Evolutionary conservation across 2,113 vertebrate genomes (phyloP).

Genomic region (Clarias magur): DNA sequence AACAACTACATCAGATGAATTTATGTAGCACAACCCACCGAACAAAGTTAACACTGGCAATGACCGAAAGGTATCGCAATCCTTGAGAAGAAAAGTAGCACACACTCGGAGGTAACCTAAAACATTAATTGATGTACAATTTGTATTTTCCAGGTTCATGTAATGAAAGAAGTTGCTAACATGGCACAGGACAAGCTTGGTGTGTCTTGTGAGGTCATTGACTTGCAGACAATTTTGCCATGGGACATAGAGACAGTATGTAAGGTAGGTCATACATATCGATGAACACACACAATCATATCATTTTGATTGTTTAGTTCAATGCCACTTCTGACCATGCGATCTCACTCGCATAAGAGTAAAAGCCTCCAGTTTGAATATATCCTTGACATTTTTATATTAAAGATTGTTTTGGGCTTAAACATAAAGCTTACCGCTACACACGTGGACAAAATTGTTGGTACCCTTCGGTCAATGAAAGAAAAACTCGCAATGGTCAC

Average conservation of each 20-base stretch:
- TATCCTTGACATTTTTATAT: too few relatives aligned
- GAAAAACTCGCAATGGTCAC: too few relatives aligned
- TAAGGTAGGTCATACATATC: constrained; percentile 76
- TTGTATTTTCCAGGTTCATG: constrained; percentile 82
- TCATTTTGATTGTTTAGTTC: background rate
- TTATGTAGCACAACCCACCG: too few relatives aligned
- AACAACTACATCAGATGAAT: too few relatives aligned
- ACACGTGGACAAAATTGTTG: too few relatives aligned
- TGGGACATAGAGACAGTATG: constrained; percentile 94
- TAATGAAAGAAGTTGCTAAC: constrained; percentile 87
- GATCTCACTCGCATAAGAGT: background rate
- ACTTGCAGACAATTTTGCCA: constrained; percentile 91
- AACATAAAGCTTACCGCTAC: background rate
- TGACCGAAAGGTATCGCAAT: too few relatives aligned
- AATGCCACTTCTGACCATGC: background rate
- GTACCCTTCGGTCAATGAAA: too few relatives aligned
- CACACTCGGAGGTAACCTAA: too few relatives aligned
- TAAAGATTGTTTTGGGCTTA: background rate
- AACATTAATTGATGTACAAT: background rate
- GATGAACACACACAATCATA: background rate
- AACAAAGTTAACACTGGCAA: too few relatives aligned
- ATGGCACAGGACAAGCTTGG: constrained; percentile 98
- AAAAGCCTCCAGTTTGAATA: background rate
- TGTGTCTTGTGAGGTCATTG: constrained; percentile 94
- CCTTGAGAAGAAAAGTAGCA: too few relatives aligned